Base-by-base conservation (phyloP, 2,797 vertebrate species). In the Hapalemur alaotrensis region DNA sequence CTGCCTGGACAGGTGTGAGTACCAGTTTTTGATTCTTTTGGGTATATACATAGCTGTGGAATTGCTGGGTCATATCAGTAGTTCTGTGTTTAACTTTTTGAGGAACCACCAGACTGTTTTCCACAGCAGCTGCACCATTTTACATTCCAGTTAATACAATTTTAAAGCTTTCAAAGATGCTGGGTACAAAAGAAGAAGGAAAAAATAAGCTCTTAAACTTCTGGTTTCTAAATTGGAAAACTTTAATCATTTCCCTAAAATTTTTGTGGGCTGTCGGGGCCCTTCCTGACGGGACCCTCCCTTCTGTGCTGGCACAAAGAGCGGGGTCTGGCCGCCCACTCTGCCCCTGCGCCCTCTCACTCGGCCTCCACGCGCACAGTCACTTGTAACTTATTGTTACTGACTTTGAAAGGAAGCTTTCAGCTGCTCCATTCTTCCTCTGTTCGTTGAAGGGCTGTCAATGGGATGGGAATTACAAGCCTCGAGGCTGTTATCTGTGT, bases 371-470 rank as follows among this genome's bases (percentile, higher is more conserved):
- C 12, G 28, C 41, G 43, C 46, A 54, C 75, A 54, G 67, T 90
- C 67, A 54, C 93, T 96, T 73, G 52, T 89, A 96, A 89, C 82
- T 94, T 89, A 83, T 23, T 96, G 75, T 95, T 59, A 89, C 69
- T 13, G 57, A 81, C 90, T 89, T 82, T 85, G 93, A 97, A 96
- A 70, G 67, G 83, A 82, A 89, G 93, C 87, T 96, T 96, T 94
- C 86, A 85, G 86, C 70, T 73, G 61, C 41, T 75, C 41, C 75
- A 35, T 96, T 96, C 90, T 94, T 96, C 18, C 52, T 92, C 52
- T 79, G 94, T 83, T 52, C 0, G n/a, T 70, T 85, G 92, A 96
- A 96, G 83, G 50, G 41, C 87, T 97, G 92, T 95, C 50, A 35
- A 50, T 90, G 95, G 59, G 79, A 79, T 30, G 61, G 54, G 89